These are phyloP conservation scores for Euwallacea fornicatus DNA, from an alignment of 1,140 invertebrate species.

Conservation along the genomic window DNA sequence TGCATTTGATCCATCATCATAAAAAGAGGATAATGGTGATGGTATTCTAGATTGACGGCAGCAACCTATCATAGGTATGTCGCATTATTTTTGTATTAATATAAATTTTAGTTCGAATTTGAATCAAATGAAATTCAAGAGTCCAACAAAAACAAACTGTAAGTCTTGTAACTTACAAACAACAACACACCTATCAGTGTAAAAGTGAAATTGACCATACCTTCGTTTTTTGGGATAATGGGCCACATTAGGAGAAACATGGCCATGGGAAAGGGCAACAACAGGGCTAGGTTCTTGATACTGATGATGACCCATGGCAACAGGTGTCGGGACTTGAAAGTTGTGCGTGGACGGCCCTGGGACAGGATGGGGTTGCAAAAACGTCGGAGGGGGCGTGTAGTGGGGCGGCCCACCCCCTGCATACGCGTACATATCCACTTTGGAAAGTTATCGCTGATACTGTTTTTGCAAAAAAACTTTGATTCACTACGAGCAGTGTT, in stretches of 20 bases:
- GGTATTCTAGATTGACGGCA: too few species aligned
- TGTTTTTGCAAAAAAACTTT: background rate
- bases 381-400: conserved; percentile 57
- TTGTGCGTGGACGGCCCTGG: conserved; percentile 53
- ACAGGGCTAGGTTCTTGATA: conserved; percentile 48
- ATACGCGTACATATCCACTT: conserved; percentile 56
- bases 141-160: too few species aligned
- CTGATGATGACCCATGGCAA: conserved; percentile 46
- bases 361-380: conserved; percentile 55
- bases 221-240: conserved; percentile 58
- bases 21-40: too few species aligned
- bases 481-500: too few species aligned
- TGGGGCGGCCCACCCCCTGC: conserved; percentile 59
- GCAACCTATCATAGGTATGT: too few species aligned
- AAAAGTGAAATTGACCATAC: conserved; percentile 15
- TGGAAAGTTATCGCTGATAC: conserved; percentile 9
- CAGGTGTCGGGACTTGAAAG: conserved; percentile 46
- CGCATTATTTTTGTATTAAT: too few species aligned
- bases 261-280: background rate
- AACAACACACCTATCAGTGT: background rate
- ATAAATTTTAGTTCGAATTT: too few species aligned
- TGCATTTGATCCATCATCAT: too few species aligned
- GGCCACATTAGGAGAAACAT: conserved; percentile 39
- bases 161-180: too few species aligned
- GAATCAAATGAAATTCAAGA: too few species aligned